Evolutionary conservation across 2,888 invertebrate genomes (phyloP).

Genomic region (Entomobrya proxima): DNA sequence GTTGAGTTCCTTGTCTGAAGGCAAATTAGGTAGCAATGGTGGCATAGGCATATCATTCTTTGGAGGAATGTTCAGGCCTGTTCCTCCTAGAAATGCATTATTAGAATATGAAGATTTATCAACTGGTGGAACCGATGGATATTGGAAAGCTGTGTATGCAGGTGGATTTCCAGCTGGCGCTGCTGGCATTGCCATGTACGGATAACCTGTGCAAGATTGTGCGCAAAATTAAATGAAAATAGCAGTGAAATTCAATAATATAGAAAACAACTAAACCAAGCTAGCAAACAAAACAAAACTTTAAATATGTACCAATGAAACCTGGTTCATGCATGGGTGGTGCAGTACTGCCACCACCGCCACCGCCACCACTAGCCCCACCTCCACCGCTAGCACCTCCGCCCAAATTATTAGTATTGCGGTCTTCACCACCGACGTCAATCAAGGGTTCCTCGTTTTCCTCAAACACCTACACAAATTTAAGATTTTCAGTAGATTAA

Average conservation of each 20-base stretch:
- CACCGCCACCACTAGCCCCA: slow-evolving; percentile 76
- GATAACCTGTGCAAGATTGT: slow-evolving; percentile 80
- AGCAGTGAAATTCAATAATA: neutral
- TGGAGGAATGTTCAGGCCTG: slow-evolving; percentile 66
- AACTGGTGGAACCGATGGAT: slow-evolving; percentile 80
- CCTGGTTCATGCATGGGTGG: slow-evolving; percentile 79
- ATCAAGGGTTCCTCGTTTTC: slow-evolving; percentile 83
- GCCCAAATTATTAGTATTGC: slow-evolving; percentile 80
- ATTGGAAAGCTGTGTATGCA: slow-evolving; percentile 81
- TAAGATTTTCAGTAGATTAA: neutral
- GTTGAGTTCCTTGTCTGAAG: slow-evolving; percentile 54
- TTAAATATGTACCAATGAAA: slow-evolving; percentile 82
- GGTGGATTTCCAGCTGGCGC: slow-evolving; percentile 76
- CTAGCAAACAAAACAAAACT: neutral
- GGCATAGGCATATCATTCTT: slow-evolving; percentile 49
- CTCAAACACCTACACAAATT: slow-evolving; percentile 82
- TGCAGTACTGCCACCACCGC: slow-evolving; percentile 79
- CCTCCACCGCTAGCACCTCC: slow-evolving; percentile 72
- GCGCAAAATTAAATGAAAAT: neutral
- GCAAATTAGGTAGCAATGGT: neutral
- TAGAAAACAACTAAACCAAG: neutral
- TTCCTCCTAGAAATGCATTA: slow-evolving; percentile 35
- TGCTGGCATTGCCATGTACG: slow-evolving; percentile 84
- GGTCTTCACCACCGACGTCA: slow-evolving; percentile 81
- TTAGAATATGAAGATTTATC: slow-evolving; percentile 37